Base-by-base conservation (phyloP, 2,888 invertebrate species). In the Drosophila histrio region DNA sequence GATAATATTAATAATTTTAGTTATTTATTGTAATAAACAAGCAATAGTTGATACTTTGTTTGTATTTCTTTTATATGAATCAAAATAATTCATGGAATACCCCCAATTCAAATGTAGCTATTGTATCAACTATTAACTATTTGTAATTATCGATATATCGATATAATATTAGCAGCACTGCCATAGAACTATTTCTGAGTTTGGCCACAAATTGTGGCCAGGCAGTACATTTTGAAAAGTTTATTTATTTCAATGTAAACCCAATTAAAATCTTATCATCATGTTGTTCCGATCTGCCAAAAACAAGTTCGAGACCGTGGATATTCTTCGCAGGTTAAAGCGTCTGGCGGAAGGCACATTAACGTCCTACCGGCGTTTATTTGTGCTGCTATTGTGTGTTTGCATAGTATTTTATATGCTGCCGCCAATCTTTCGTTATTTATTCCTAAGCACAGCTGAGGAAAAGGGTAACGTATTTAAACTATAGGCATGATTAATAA, bases 351-450 rank as follows among this genome's bases (percentile, higher is more conserved):
- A 91, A 54, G 89, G 91, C 22, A 91, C 89, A 38, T 70, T 91
- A 28, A 79, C 90, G 30, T 91, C 92, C 1, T 92, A 92, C 79
- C 89, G 91, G 38, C 90, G 91, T 62, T 76, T 92, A 47, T 91
- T 92, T 72, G 71, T 91, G 32, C 75, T 91, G 2, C 70, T 94
- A 11, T 90, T 95, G n/a, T 90, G 94, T 57, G 79, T 93, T 50
- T 92, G 94, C 74, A 93, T 94, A 61, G 91, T 95, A 53, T 90
- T 95, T 5, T 95, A 95, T 86, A 90, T 95, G 44, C 94, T 95
- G 44, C 95, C 95, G 30, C 92, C 93, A 26, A 88, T 95, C 19
- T 93, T 94, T 87, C 93, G 93, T 67, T 95, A 94, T 93, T 83
- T 95, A 26, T 94, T 94, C 72, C 92, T 92, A 62, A 91, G 92